Percentiles rank a stretch among this genome's conserved stretches.
Conservation (phyloP, 2,888 invertebrate genomes). For the Dolichomitus sp. region DNA sequence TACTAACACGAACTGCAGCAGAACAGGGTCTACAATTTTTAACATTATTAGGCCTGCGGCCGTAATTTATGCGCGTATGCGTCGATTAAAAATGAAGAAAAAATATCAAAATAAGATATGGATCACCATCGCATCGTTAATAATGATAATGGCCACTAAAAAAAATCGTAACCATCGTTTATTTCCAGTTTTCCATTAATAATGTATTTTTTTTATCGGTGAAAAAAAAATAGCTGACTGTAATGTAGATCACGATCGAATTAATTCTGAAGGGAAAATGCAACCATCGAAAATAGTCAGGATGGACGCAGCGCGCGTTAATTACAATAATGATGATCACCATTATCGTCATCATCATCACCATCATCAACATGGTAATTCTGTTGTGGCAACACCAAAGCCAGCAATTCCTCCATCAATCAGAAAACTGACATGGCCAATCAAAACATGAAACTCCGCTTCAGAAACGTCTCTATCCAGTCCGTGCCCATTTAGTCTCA, state of each 20-base stretch:
- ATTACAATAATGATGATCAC: background rate
- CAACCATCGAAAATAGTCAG: background rate
- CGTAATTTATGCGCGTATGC: conserved; percentile 16
- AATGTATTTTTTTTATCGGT: no score
- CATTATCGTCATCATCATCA: background rate
- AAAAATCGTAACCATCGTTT: no score
- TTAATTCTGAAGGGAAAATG: background rate
- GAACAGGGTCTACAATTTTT: conserved; percentile 59
- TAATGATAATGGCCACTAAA: no score
- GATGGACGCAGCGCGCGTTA: background rate
- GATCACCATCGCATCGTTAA: no score
- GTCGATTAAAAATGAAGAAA: background rate
- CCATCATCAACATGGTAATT: conserved; percentile 13
- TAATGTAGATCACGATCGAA: background rate
- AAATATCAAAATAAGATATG: no score
- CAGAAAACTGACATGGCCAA: conserved; percentile 43
- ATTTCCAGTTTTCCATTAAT: no score
- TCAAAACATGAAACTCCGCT: conserved; percentile 42
- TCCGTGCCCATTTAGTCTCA: background rate
- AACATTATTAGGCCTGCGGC: conserved; percentile 45
- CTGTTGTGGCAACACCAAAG: background rate
- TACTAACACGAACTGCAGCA: conserved; percentile 46
- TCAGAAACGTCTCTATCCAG: conserved; percentile 24
- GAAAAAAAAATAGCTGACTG: no score
- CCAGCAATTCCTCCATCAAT: conserved; percentile 39